These are phyloP conservation scores for Ianthella basta DNA, from an alignment of 37 sponge, comb jelly and placozoan species.

Conservation along the genomic window DNA sequence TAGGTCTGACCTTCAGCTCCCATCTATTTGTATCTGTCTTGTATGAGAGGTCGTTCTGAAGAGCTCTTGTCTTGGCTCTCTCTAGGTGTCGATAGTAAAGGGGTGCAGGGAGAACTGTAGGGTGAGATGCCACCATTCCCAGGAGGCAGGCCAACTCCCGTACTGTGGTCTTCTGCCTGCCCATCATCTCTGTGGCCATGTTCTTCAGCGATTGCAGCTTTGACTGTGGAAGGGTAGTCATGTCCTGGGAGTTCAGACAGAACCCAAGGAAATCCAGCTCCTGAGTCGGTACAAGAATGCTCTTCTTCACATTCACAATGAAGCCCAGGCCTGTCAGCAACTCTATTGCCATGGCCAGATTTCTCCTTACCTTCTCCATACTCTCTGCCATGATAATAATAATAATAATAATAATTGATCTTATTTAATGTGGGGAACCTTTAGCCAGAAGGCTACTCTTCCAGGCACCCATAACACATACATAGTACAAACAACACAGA, in stretches of 20 bases:
- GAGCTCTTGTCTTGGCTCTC: conserved; percentile 5
- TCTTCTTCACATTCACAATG: conserved; percentile 30
- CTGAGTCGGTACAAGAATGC: conserved; percentile 7
- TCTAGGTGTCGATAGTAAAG: conserved; percentile 6
- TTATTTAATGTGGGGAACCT: too few species aligned
- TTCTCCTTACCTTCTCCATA: not conserved
- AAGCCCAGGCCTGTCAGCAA: conserved; percentile 31
- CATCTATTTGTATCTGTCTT: not conserved
- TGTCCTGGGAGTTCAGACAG: conserved; percentile 9
- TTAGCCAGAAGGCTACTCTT: too few species aligned
- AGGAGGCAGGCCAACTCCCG: conserved; percentile 20
- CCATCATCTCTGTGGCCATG: not conserved
- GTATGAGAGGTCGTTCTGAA: not conserved
- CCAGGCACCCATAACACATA: too few species aligned
- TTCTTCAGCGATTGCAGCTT: not conserved
- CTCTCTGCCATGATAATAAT: conserved; percentile 29
- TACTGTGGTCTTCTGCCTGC: not conserved
- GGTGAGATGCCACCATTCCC: conserved; percentile 20
- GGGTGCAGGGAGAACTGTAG: not conserved
- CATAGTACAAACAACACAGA: too few species aligned
- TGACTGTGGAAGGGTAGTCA: not conserved
- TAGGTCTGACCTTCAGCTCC: not conserved
- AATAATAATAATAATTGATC: too few species aligned
- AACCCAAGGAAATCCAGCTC: conserved; percentile 47
- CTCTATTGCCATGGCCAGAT: not conserved